A percentile compares a stretch with the other conserved stretches of the same genome.
These are phyloP conservation scores for Conchocele bisecta DNA, from an alignment of 2,888 invertebrate species.

Conservation along the genomic window DNA sequence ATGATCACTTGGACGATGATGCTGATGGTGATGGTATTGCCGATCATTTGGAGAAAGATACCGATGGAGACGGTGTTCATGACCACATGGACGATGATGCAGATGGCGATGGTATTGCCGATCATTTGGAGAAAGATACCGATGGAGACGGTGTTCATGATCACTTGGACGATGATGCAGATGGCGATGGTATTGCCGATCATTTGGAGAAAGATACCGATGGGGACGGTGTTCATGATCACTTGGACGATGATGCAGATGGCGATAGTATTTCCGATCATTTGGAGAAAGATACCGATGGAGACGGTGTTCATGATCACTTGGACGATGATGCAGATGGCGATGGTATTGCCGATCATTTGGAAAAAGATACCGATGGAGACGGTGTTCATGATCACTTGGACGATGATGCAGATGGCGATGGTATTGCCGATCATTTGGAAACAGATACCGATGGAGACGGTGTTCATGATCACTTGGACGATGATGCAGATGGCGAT, in stretches of 20 bases:
- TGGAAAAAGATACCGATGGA: conserved; percentile 71
- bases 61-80: conserved; percentile 78
- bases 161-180: conserved; percentile 70
- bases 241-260: conserved; percentile 68
- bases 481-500: conserved; percentile 69
- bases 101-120: conserved; percentile 80
- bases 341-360: conserved; percentile 79
- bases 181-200: conserved; percentile 76
- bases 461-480: conserved; percentile 73
- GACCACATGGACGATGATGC: conserved; percentile 65
- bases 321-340: conserved; percentile 70
- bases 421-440: conserved; percentile 69
- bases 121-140: conserved; percentile 65
- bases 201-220: conserved; percentile 66
- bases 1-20: conserved; percentile 74
- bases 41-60: conserved; percentile 67
- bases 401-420: conserved; percentile 70
- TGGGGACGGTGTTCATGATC: conserved; percentile 73
- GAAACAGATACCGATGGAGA: conserved; percentile 75
- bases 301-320: conserved; percentile 71
- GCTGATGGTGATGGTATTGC: conserved; percentile 73
- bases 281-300: conserved; percentile 66
- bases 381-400: conserved; percentile 73
- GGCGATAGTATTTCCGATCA: conserved; percentile 74
- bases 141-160: conserved; percentile 79